A percentile compares a stretch with the other conserved stretches of the same genome.
These are phyloP conservation scores for Cyrtodaria siliqua DNA, from an alignment of 2,888 invertebrate species.

Conservation along the genomic window DNA sequence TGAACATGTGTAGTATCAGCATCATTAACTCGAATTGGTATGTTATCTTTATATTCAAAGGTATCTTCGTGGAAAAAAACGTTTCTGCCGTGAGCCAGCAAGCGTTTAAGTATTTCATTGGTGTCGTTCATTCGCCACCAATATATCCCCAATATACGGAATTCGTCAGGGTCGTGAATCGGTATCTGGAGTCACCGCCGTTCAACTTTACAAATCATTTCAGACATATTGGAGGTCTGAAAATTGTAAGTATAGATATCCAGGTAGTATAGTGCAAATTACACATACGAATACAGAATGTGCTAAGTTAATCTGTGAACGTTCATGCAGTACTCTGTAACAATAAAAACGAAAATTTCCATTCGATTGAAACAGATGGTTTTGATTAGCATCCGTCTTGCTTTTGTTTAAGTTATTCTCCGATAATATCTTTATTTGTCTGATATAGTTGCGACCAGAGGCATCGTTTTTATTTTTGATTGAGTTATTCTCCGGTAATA, in stretches of 20 bases:
- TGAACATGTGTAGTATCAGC: too few relatives aligned
- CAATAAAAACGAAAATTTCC: too few relatives aligned
- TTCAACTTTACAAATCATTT: conserved; percentile 94
- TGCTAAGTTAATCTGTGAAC: not conserved
- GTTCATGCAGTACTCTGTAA: not conserved
- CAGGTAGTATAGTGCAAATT: not conserved
- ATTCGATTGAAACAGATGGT: too few relatives aligned
- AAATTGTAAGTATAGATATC: conserved; percentile 61
- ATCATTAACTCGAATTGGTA: too few relatives aligned
- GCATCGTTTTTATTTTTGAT: conserved; percentile 85
- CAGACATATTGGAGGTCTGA: conserved; percentile 51
- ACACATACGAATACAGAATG: not conserved
- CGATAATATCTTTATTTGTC: not conserved
- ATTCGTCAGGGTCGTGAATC: conserved; percentile 92
- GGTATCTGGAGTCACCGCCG: conserved; percentile 93
- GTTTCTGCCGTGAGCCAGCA: conserved; percentile 79
- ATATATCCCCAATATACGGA: conserved; percentile 89
- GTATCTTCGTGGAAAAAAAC: conserved; percentile 70
- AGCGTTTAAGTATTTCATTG: conserved; percentile 93
- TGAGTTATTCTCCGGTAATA: not conserved
- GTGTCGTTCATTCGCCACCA: conserved; percentile 91
- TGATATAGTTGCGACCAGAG: conserved; percentile 80
- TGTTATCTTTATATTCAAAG: conserved; percentile 60
- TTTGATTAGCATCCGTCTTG: too few relatives aligned
- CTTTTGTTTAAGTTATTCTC: not conserved